phyloP scores from a whole-genome alignment of 2,113 vertebrate species.

The Propithecus coquereli region DNA sequence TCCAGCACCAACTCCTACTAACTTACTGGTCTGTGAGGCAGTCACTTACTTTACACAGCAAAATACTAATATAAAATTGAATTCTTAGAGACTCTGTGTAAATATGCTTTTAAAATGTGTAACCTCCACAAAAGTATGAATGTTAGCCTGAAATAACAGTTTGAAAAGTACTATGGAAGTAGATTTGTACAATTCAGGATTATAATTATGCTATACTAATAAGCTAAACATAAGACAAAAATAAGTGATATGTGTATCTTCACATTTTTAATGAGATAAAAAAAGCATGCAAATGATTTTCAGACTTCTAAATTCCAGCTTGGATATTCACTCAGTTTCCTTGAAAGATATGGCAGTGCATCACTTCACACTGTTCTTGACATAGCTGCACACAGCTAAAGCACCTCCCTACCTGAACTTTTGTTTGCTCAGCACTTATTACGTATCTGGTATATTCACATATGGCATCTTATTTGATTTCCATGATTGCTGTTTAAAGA shows the following conservation, averaged over 20 bases:
- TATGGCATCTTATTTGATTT: background rate
- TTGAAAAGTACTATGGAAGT: background rate
- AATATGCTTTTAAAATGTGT: background rate
- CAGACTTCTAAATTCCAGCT: background rate
- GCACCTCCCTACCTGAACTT: background rate
- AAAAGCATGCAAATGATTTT: background rate
- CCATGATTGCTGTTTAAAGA: background rate
- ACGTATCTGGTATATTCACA: background rate
- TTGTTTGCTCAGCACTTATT: background rate
- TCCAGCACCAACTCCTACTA: background rate
- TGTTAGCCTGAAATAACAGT: background rate
- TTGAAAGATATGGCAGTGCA: background rate
- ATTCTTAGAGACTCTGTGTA: background rate
- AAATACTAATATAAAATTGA: background rate
- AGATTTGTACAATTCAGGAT: background rate
- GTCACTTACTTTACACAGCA: background rate
- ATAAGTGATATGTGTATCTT: background rate
- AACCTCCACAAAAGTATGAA: background rate
- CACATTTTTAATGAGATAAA: background rate
- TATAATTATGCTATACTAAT: background rate
- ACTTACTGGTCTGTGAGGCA: background rate
- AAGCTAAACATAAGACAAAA: conserved; percentile 3
- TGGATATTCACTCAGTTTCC: background rate
- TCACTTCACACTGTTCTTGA: background rate
- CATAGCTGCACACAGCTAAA: background rate